Evolutionary conservation across 1,140 invertebrate species (phyloP), one percentile per base, ranked within the genome.

Genomic region (Drosophila erecta): DNA sequence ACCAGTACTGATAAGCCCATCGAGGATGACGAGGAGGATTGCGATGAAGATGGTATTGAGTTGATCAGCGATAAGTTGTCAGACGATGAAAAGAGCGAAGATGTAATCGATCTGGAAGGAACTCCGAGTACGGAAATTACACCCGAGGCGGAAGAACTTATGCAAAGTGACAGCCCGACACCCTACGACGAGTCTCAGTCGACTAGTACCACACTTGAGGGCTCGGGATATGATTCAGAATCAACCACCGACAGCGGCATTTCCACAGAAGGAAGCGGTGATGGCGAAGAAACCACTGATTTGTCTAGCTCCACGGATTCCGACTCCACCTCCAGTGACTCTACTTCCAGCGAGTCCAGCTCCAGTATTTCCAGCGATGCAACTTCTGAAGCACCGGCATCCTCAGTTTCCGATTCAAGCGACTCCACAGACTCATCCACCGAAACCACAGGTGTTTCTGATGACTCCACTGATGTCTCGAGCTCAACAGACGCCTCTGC

Each of bases 81-180:
- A 1, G 87, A 79, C 6, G 77, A 76, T 40, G 58, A 73, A 0
- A 73, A 79, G 49, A 54, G 56, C 10, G 64, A 76, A 4, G 80
- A 79, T 4, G 72, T 66, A 3, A 59, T 83, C 24, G 90, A 90
- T 11, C 43, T 85, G 1, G 89, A 90, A 69, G 80, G 79, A 1
- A 80, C 76, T 2, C 59, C 81, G 35, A 62, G 89, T 7, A 86
- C 83, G 6, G 89, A 91, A 57, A 75, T 84, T 14, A 83, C 90
- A 11, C 92, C 93, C 8, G 91, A 93, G 46, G 74, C 91, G 1
- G 93, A 94, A 33, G 94, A 95, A 7, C 89, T 93, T 5, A 95
- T 95, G 95, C 90, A 94, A 38, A 95, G 95, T 74, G 95, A 96
- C 72, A 89, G 92, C 33, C 73, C 89, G 10, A 67, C 79, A 0